Base-by-base conservation (phyloP, 92 coral and sea anemone species). In the Pocillopora grandis region DNA sequence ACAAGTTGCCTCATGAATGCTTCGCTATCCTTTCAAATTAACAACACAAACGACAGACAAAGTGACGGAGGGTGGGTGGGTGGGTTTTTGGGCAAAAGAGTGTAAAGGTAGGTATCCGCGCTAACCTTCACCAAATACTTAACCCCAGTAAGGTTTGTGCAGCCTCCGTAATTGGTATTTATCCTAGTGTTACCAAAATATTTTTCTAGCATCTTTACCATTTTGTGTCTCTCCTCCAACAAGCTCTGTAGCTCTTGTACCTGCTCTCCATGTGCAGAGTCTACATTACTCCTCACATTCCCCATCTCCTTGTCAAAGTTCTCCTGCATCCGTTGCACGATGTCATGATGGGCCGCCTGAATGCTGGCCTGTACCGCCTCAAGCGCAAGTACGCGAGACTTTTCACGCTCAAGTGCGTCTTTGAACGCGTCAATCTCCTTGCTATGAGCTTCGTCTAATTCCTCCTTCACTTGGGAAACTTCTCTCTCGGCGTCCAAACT, bases 251-350 rank as follows among this genome's bases (percentile, higher is more conserved):
- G 81, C 72, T 91, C 92, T 48, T 85, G 60, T 36, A 94, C 92
- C 78, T 94, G 98, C 56, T 91, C 87, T 17, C 98, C 98, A 73
- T 94, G 98, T 60, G 95, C 92, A 66, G 90, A 89, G 79, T 94
- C 98, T 89, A 94, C 92, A 70, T 89, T 75, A 58, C 78, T 77
- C 75, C 82, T 88, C 62, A 94, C 55, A 15, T 81, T 79, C 42
- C 89, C 94, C 73, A 87, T 78, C 79, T 94, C 90, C n/a, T 57
- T 74, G 59, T 76, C 88, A 21, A 66, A 77, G 20, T 58, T 59
- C 33, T 85, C 84, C 78, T 88, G 86, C 75, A 84, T 75, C 60
- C 92, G 88, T 20, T 76, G 71, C 59, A 77, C 85, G 69, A 89
- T 89, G 66, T 91, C 93, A 80, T 81, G 90, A 81, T 94, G 95